phyloP scores from a whole-genome alignment of 2,113 vertebrate species.

The Cyanoramphus novaezelandiae region DNA sequence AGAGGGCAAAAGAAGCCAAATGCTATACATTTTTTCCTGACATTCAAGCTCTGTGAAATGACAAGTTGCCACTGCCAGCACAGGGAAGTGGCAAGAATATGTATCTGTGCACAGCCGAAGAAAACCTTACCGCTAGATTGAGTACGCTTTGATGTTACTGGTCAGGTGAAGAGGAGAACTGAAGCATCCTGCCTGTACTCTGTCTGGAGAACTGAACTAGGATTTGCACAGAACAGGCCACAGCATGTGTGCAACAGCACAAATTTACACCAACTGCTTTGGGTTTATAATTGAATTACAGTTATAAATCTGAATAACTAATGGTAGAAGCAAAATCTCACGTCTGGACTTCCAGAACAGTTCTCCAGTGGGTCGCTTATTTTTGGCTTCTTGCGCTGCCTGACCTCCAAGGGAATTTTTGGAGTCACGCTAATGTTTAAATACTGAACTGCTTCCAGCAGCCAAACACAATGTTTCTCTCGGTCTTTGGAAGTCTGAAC shows the following conservation, averaged over 20 bases:
- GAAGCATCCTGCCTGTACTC: not conserved
- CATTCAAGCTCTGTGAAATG: not conserved
- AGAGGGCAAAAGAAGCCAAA: not conserved
- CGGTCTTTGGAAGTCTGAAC: not conserved
- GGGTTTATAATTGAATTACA: not conserved
- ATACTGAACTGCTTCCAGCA: not conserved
- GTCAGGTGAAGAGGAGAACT: not conserved
- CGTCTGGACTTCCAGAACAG: not conserved
- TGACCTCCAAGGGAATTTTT: not conserved
- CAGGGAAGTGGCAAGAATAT: not conserved
- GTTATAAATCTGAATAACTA: not conserved
- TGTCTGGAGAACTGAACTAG: not conserved
- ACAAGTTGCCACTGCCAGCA: not conserved
- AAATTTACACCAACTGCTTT: not conserved
- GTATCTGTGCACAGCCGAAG: not conserved
- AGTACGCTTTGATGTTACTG: not conserved
- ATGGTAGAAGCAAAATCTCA: not conserved
- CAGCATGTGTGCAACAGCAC: not conserved
- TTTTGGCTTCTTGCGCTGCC: not conserved
- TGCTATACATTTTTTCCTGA: not conserved
- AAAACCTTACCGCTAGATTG: not conserved
- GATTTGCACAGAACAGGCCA: not conserved
- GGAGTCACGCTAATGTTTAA: not conserved
- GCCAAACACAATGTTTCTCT: not conserved
- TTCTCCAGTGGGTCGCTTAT: not conserved